These are phyloP conservation scores for Oppia nitens DNA, from an alignment of 1,140 invertebrate species.

Conservation along the genomic window DNA sequence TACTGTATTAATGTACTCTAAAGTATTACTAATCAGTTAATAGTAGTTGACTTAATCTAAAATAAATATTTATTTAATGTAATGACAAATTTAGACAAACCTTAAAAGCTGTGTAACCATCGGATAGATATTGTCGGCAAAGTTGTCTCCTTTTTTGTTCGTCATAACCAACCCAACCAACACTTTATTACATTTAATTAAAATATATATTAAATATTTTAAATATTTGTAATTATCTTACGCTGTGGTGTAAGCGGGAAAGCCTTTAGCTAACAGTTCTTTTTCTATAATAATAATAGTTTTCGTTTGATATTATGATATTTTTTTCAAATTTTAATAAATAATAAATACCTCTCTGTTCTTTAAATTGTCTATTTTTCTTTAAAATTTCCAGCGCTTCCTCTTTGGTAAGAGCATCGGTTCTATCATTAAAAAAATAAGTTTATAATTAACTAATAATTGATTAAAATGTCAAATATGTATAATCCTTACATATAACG, in stretches of 20 bases:
- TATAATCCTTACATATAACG: conserved; percentile 46
- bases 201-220: conserved; percentile 16
- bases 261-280: conserved; percentile 41
- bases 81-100: too few relatives aligned
- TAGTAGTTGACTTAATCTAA: too few relatives aligned
- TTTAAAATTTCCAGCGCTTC: conserved; percentile 57
- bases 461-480: conserved; percentile 3
- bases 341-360: conserved; percentile 33
- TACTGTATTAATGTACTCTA: too few relatives aligned
- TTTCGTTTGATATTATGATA: neutral
- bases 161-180: conserved; percentile 57
- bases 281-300: conserved; percentile 42
- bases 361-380: conserved; percentile 33
- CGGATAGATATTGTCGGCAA: conserved; percentile 48
- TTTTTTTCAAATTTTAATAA: too few relatives aligned
- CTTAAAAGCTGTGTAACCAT: conserved; percentile 65
- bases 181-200: too few relatives aligned
- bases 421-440: conserved; percentile 34
- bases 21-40: too few relatives aligned
- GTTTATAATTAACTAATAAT: conserved; percentile 8
- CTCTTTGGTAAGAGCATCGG: conserved; percentile 58
- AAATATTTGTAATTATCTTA: neutral
- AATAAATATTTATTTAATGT: too few relatives aligned
- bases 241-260: conserved; percentile 49
- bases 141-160: conserved; percentile 45